Conservation (phyloP, 2,113 vertebrate species). For the Podarcis raffonei region DNA sequence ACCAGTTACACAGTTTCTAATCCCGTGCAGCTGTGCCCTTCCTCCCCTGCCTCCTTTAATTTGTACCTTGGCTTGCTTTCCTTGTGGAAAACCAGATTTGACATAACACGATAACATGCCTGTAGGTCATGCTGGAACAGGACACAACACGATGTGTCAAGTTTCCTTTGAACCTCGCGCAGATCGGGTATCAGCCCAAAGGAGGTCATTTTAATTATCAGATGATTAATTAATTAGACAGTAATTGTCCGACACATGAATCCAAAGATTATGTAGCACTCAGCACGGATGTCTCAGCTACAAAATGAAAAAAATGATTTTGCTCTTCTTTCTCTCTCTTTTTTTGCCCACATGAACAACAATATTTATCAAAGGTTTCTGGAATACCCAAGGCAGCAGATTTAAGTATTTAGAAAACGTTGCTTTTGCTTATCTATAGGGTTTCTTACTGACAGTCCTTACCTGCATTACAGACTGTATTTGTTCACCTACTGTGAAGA, state of each 20-base stretch:
- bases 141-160: slow-evolving; percentile 73
- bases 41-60: slow-evolving; percentile 45
- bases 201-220: slow-evolving; percentile 81
- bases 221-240: slow-evolving; percentile 83
- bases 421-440: background rate
- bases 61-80: slow-evolving; percentile 49
- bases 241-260: slow-evolving; percentile 71
- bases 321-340: slow-evolving; percentile 30
- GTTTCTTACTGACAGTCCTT: background rate
- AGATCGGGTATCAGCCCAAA: slow-evolving; percentile 79
- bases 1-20: slow-evolving; percentile 20
- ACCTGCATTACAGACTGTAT: background rate
- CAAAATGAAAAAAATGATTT: slow-evolving; percentile 5
- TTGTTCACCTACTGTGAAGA: background rate
- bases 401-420: slow-evolving; percentile 6
- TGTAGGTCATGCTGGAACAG: slow-evolving; percentile 69
- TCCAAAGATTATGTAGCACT: slow-evolving; percentile 62
- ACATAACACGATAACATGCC: slow-evolving; percentile 63
- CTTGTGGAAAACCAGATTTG: slow-evolving; percentile 65
- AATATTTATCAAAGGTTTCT: slow-evolving; percentile 29
- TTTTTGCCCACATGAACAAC: slow-evolving; percentile 39
- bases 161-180: slow-evolving; percentile 75
- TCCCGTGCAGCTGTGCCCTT: background rate
- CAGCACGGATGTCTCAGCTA: slow-evolving; percentile 37
- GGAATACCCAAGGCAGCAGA: background rate